These are phyloP conservation scores for Mimumesa dahlbomi DNA, from an alignment of 2,888 invertebrate genomes.

Conservation along the genomic window DNA sequence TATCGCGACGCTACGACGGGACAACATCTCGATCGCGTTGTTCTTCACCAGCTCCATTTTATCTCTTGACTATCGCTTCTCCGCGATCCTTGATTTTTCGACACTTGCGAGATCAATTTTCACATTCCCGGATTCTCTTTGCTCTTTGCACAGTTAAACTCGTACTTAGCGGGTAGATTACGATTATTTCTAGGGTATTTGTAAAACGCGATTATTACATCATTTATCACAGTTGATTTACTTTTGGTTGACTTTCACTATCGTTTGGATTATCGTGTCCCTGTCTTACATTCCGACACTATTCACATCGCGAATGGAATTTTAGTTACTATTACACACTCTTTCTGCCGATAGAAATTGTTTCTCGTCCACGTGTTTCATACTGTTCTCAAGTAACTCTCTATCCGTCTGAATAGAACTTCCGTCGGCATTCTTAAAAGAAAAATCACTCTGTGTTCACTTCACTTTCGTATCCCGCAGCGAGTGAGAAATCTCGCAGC, in stretches of 20 bases:
- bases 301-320: neutral
- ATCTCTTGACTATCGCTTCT: neutral
- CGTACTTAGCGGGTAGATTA: neutral
- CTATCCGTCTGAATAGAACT: no score
- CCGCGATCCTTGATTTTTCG: neutral
- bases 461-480: neutral
- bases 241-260: constrained; percentile 72
- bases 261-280: constrained; percentile 17
- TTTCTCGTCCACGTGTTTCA: neutral
- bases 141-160: neutral
- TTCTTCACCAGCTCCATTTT: constrained; percentile 77
- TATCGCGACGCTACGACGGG: constrained; percentile 74
- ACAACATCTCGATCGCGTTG: constrained; percentile 77
- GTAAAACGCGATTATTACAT: constrained; percentile 51
- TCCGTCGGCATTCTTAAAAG: no score
- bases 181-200: neutral
- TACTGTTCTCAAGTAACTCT: no score
- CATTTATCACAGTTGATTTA: constrained; percentile 73
- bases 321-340: no score
- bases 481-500: neutral
- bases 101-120: neutral
- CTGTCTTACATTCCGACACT: neutral
- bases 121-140: neutral
- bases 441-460: neutral
- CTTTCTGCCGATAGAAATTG: neutral